Conservation (phyloP, 1,140 invertebrate genomes). For the Araneus ventricosus region DNA sequence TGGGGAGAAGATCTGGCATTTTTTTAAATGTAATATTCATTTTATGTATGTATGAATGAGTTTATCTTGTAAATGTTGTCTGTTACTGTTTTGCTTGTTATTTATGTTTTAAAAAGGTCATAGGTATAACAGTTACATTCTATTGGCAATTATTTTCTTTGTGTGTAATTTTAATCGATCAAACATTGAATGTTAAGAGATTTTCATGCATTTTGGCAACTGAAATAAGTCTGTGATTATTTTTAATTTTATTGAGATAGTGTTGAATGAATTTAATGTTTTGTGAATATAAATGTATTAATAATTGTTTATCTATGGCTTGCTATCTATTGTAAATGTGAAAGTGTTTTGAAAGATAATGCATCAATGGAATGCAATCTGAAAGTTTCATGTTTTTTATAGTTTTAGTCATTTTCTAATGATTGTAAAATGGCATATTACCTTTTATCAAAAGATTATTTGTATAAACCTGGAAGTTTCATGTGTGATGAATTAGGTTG, state of each 20-base stretch:
- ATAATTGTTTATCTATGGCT: not conserved
- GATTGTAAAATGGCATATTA: not conserved
- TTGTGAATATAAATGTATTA: constrained; percentile 35
- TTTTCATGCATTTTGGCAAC: not conserved
- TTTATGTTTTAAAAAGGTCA: not conserved
- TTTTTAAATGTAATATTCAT: not conserved
- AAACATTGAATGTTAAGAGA: not conserved
- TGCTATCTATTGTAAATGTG: not conserved
- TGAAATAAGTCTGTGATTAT: constrained; percentile 38
- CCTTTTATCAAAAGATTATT: not conserved
- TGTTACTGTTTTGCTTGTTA: not conserved
- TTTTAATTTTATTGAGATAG: not conserved
- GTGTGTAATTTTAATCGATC: not conserved
- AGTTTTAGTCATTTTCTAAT: constrained; percentile 7
- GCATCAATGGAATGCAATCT: not conserved
- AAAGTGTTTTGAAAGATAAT: not conserved
- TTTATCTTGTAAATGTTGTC: not conserved
- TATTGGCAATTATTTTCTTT: not conserved
- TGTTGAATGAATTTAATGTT: constrained; percentile 19
- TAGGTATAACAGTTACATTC: not conserved
- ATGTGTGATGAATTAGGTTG: not conserved
- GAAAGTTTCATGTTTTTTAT: not conserved
- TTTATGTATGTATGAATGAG: not conserved
- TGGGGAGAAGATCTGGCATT: no score
- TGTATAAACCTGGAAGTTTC: not conserved